A percentile compares a stretch with the other conserved stretches of the same genome.
Evolutionary conservation across 2,797 vertebrate genomes (phyloP).

Genomic region (Takifugu ocellatus): DNA sequence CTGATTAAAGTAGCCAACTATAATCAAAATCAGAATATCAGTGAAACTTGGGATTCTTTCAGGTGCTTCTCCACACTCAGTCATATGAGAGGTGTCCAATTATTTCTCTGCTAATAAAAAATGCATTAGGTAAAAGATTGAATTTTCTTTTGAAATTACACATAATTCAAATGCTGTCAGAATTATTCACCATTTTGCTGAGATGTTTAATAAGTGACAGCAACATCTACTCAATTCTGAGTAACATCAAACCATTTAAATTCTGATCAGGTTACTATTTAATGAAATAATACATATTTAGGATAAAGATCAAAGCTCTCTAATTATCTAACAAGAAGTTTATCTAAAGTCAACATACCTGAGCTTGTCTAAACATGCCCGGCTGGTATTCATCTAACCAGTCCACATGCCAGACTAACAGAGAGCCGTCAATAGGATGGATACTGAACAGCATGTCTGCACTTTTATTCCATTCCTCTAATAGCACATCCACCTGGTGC

Average conservation of each 20-base stretch:
- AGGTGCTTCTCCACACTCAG: conserved; percentile 13
- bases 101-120: conserved; percentile 40
- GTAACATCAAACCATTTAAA: conserved; percentile 8
- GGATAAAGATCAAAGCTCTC: not conserved
- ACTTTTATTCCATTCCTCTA: conserved; percentile 94
- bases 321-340: conserved; percentile 4
- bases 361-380: conserved; percentile 97
- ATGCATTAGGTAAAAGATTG: conserved; percentile 31
- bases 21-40: conserved; percentile 27
- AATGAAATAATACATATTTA: too few species aligned
- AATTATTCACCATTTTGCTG: conserved; percentile 30
- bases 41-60: conserved; percentile 30
- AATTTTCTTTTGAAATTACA: conserved; percentile 41
- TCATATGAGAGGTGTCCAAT: conserved; percentile 20
- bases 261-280: conserved; percentile 3
- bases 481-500: conserved; percentile 88
- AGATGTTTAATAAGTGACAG: conserved; percentile 26
- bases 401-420: conserved; percentile 96
- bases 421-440: conserved; percentile 94
- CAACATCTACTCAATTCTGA: conserved; percentile 12
- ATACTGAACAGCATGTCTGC: conserved; percentile 98
- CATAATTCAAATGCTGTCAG: conserved; percentile 51
- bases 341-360: conserved; percentile 76
- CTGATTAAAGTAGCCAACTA: conserved; percentile 18
- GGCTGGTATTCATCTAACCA: conserved; percentile 98